Conservation (phyloP, 2,113 vertebrate species). For the Naja naja region DNA sequence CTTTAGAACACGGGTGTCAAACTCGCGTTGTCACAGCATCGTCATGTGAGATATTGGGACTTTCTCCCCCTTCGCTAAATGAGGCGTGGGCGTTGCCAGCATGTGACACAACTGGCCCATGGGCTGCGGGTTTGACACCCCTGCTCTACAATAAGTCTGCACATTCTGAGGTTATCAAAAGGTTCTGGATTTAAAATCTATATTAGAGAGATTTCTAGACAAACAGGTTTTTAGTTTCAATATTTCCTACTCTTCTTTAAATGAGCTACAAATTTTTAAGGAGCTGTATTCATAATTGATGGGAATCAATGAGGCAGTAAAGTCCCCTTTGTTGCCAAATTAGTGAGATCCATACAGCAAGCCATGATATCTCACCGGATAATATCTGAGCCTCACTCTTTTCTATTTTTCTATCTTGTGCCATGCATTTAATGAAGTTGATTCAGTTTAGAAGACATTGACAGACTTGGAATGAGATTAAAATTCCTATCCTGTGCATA, state of each 20-base stretch:
- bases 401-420: background rate
- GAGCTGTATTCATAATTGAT: background rate
- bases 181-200: background rate
- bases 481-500: background rate
- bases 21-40: too few species aligned
- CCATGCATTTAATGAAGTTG: background rate
- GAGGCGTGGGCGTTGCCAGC: too few species aligned
- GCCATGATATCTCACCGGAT: background rate
- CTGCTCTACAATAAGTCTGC: background rate
- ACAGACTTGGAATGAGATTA: background rate
- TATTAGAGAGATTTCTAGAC: background rate
- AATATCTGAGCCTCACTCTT: background rate
- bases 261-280: background rate
- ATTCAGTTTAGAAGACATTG: background rate
- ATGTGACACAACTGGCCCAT: too few species aligned
- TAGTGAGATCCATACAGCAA: background rate
- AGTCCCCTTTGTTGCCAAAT: background rate
- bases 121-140: too few species aligned
- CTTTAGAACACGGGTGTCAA: background rate
- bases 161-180: background rate
- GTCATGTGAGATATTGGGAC: too few species aligned
- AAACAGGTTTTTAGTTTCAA: background rate
- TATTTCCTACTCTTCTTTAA: background rate
- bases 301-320: background rate
- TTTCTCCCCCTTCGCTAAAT: too few species aligned